Base-by-base conservation (phyloP, 2,888 invertebrate species). In the Horisme vitalbata region DNA sequence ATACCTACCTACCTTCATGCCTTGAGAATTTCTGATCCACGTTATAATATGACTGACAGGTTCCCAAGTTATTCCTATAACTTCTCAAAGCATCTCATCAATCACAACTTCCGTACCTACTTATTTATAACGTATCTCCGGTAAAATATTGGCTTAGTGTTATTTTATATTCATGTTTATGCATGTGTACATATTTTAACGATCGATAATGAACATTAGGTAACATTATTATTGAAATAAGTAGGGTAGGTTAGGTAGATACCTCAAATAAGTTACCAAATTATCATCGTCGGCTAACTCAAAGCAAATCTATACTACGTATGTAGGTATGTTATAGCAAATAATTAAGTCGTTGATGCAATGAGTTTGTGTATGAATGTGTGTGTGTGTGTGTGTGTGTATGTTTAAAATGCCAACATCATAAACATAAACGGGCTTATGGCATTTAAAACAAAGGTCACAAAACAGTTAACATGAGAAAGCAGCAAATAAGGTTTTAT, bases 401-500 rank as follows among this genome's bases (percentile, higher is more conserved):
- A 18, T 18, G 18, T 36, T 41, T 11, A 46, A 39, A 46, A 46
- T 41, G 46, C 15, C 46, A 43, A 14, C 10, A 41, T 31, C 34
- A 24, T 46, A 26, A n/a, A n/a, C n/a, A n/a, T 6, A 18, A 26
- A 26, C 32, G 32, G 27, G 23, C 21, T 3, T 33, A 20, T 33
- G 37, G 24, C 37, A 47, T 43, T 44, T 39, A 36, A 47, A 32
- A 44, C 35, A 39, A 44, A 49, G 44, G 49, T 49, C 44, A 49
- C 31, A 26, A 32, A 43, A 26, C 8, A 30, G 12, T 21, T n/a
- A 44, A 31, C 26, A 34, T 7, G n/a, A 30, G 35, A 44, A 36
- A 49, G 35, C 20, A 15, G 8, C 6, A 11, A 35, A 31, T 27
- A 11, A 35, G 35, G 21, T 18, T 30, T 30, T 13, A 7, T 23